A percentile compares a stretch with the other conserved stretches of the same genome.
Conservation (phyloP, 1,140 invertebrate species). For the Calycopis cecrops region DNA sequence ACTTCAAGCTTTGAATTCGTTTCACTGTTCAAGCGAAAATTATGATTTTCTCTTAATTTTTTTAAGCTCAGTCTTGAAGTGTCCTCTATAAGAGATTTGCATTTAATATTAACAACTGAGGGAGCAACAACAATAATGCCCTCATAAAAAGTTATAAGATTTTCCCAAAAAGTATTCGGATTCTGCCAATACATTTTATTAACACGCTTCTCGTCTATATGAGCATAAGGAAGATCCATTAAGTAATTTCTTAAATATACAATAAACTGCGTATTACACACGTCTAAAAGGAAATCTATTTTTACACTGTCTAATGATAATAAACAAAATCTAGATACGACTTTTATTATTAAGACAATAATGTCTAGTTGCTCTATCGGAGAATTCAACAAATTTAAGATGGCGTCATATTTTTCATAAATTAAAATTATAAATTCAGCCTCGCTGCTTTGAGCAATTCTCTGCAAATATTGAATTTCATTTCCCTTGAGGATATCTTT, state of each 20-base stretch:
- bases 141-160: slow-evolving; percentile 49
- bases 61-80: slow-evolving; percentile 47
- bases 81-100: slow-evolving; percentile 51
- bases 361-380: slow-evolving; percentile 42
- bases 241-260: slow-evolving; percentile 45
- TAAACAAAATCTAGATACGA: slow-evolving; percentile 49
- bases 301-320: slow-evolving; percentile 56
- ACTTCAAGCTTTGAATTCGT: slow-evolving; percentile 36
- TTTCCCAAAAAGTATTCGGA: slow-evolving; percentile 55
- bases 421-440: slow-evolving; percentile 41
- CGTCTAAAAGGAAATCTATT: slow-evolving; percentile 44
- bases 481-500: no score
- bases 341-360: slow-evolving; percentile 41
- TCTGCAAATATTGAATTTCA: not conserved
- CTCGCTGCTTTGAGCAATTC: not conserved
- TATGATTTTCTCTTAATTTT: slow-evolving; percentile 44
- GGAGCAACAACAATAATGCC: slow-evolving; percentile 54
- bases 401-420: slow-evolving; percentile 37
- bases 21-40: slow-evolving; percentile 46
- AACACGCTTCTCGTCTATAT: slow-evolving; percentile 24
- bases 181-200: slow-evolving; percentile 63
- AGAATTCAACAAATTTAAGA: slow-evolving; percentile 35
- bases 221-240: slow-evolving; percentile 48
- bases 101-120: slow-evolving; percentile 44
- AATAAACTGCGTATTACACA: slow-evolving; percentile 58